These are phyloP conservation scores for Antedon bifida DNA, from an alignment of 35 echinoderm and acorn worm genomes.

Conservation along the genomic window DNA sequence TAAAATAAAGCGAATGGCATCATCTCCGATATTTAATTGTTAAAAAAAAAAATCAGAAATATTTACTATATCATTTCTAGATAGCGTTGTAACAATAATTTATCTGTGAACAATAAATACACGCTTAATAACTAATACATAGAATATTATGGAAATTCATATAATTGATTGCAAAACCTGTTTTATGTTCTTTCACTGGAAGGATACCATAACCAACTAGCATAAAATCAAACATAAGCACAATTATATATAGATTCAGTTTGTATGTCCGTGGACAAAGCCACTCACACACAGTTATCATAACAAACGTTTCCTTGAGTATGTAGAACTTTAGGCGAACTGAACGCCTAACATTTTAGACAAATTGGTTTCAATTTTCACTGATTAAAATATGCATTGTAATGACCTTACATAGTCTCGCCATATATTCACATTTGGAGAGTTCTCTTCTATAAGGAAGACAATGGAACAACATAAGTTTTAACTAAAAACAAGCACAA, in stretches of 20 bases:
- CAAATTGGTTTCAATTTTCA: background rate
- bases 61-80: too few relatives aligned
- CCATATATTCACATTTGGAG: background rate
- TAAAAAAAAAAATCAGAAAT: too few relatives aligned
- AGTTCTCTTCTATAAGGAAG: slow-evolving; percentile 1
- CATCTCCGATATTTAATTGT: background rate
- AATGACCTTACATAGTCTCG: background rate
- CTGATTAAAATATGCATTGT: background rate
- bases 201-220: too few relatives aligned
- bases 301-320: background rate
- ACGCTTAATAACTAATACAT: too few relatives aligned
- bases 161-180: too few relatives aligned
- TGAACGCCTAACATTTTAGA: background rate
- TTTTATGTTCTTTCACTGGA: too few relatives aligned
- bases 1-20: background rate
- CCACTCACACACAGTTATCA: background rate
- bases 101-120: too few relatives aligned
- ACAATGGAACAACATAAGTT: background rate
- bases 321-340: background rate
- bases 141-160: too few relatives aligned
- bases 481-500: background rate
- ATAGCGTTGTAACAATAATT: too few relatives aligned
- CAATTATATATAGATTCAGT: background rate
- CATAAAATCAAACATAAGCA: too few relatives aligned
- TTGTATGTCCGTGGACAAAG: background rate